Percentiles rank a stretch among this genome's conserved stretches.
These are phyloP conservation scores for Eudemis profundana DNA, from an alignment of 2,888 invertebrate species.

Conservation along the genomic window DNA sequence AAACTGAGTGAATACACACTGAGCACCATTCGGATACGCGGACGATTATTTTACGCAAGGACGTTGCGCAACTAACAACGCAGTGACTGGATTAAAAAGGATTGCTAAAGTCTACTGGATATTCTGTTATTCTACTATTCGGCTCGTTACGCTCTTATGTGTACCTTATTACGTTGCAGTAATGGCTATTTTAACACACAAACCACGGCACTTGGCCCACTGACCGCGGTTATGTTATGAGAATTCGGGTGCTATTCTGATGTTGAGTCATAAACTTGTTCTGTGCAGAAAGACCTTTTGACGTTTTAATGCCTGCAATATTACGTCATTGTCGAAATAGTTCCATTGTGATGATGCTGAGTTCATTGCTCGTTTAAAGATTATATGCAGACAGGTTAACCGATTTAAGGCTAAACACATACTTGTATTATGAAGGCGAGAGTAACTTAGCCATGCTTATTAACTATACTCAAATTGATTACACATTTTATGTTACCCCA, in stretches of 20 bases:
- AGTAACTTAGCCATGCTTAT: too few relatives aligned
- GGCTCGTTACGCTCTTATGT: slow-evolving; percentile 7
- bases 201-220: slow-evolving; percentile 17
- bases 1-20: slow-evolving; percentile 2
- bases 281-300: slow-evolving; percentile 33
- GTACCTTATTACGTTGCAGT: slow-evolving; percentile 24
- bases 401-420: not conserved
- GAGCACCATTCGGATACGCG: slow-evolving; percentile 8
- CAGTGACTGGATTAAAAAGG: slow-evolving; percentile 35
- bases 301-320: slow-evolving; percentile 22
- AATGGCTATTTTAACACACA: slow-evolving; percentile 9
- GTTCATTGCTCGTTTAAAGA: slow-evolving; percentile 19
- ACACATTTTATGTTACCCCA: too few relatives aligned
- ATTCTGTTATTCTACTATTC: slow-evolving; percentile 5
- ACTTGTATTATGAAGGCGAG: not conserved
- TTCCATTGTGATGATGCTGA: slow-evolving; percentile 16
- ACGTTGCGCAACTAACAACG: slow-evolving; percentile 26
- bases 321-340: slow-evolving; percentile 34
- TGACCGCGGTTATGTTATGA: slow-evolving; percentile 34
- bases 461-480: too few relatives aligned
- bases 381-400: not conserved
- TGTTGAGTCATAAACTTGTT: slow-evolving; percentile 41
- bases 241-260: slow-evolving; percentile 24
- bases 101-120: slow-evolving; percentile 23
- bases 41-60: slow-evolving; percentile 22